These are phyloP conservation scores for Caenorhabditis japonica DNA, from an alignment of 2,888 invertebrate species.

Conservation along the genomic window DNA sequence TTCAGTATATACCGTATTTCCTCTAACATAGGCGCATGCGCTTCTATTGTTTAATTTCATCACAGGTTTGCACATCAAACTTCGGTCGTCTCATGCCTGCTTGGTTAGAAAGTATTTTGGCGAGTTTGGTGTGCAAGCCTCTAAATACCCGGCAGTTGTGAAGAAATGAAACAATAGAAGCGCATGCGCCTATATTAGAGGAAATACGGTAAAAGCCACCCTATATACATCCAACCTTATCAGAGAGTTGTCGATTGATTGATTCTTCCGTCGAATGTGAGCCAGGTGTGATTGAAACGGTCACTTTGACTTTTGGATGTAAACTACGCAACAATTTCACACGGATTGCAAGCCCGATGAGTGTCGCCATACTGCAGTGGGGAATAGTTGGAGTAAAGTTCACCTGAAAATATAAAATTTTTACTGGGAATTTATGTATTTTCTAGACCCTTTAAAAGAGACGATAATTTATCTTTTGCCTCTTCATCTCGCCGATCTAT, in stretches of 20 bases:
- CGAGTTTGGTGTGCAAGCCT: too few species aligned
- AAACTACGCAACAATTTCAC: slow-evolving; percentile 90
- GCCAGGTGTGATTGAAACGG: slow-evolving; percentile 83
- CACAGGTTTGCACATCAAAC: too few species aligned
- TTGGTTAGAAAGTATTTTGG: too few species aligned
- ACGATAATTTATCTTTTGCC: neutral
- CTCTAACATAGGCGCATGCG: too few species aligned
- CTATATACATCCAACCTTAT: slow-evolving; percentile 82
- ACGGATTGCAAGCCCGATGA: slow-evolving; percentile 91
- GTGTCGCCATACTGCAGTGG: slow-evolving; percentile 97
- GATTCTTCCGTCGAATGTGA: slow-evolving; percentile 91
- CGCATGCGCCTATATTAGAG: too few species aligned
- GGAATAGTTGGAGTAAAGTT: slow-evolving; percentile 94
- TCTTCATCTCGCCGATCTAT: too few species aligned
- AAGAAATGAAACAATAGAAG: too few species aligned
- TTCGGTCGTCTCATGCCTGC: too few species aligned
- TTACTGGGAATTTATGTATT: neutral
- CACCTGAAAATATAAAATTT: slow-evolving; percentile 77
- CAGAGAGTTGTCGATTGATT: slow-evolving; percentile 95
- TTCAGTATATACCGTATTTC: neutral
- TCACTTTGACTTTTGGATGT: slow-evolving; percentile 81
- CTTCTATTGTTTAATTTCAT: too few species aligned
- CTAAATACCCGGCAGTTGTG: too few species aligned
- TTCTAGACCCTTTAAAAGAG: neutral
- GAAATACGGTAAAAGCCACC: too few species aligned